These are phyloP conservation scores for Calcarius lapponicus DNA, from an alignment of 2,797 vertebrate species.

Conservation along the genomic window DNA sequence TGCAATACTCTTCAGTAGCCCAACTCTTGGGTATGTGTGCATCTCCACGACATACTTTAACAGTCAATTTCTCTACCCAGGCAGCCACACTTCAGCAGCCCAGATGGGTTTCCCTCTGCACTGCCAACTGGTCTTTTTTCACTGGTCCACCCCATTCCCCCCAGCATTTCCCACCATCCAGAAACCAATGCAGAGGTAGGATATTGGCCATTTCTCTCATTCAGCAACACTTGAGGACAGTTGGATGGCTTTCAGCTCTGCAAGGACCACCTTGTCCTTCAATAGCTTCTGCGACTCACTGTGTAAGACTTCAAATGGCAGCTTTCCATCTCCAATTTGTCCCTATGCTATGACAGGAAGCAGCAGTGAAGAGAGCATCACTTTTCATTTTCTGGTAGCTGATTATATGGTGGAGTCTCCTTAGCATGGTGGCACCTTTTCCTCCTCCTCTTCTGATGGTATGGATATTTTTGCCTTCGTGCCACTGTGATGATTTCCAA, in stretches of 20 bases:
- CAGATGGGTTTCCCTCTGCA: background rate
- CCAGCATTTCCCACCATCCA: background rate
- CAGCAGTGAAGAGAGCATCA: background rate
- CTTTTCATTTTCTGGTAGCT: background rate
- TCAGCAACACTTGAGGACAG: background rate
- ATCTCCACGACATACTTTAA: background rate
- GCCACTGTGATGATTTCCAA: background rate
- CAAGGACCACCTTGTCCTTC: background rate
- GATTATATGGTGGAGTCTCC: background rate
- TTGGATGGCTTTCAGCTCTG: background rate
- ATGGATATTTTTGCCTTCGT: rapidly evolving
- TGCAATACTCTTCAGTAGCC: background rate
- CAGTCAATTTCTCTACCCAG: background rate
- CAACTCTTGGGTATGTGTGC: background rate
- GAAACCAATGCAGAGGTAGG: background rate
- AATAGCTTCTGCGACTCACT: background rate
- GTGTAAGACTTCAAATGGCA: background rate
- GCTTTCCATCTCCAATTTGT: background rate
- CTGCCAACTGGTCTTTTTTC: background rate
- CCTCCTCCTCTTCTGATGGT: background rate
- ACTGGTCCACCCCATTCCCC: too few relatives aligned
- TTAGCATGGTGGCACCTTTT: background rate
- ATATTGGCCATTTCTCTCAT: background rate
- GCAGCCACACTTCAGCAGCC: background rate
- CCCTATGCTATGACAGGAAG: background rate